Evolutionary conservation across 2,113 vertebrate genomes (phyloP), one percentile per base, ranked within the genome.

Genomic region (Sapayoa aenigma): DNA sequence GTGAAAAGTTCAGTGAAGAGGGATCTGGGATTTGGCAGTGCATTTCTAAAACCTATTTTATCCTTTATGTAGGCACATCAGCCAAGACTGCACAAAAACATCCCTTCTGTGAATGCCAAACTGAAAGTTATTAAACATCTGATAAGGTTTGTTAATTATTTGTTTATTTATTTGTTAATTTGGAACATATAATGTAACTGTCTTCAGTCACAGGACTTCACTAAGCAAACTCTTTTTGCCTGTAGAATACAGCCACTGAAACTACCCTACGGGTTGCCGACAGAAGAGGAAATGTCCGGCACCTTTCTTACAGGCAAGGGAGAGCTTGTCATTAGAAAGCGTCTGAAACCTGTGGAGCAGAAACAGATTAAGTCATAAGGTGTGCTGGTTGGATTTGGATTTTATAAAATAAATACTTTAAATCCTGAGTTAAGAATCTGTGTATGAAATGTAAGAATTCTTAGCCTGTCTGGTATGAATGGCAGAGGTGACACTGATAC

Each of bases 71-170:
- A 99, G 99, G 97, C 98, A 3, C 97, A 99, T 46, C 92, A 89
- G 17, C 98, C 99, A 39, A 97, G 98, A 60, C 98, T 99, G 81
- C 99, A 99, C 95, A 99, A 99, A 98, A 99, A 99, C 69, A 99
- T 98, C 81, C 98, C 98, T 69, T 98, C 99, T 4, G 98, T 99
- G 93, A 99, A 99, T 72, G 94, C 84, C 87, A 99, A 94, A 58
- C 96, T 99, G 89, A 99, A 99, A 96, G 94, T 98, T 58, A 89
- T 99, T 86, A 99, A 99, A 93, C 99, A 99, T 92, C 98, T 99
- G 74, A 97, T 99, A 72, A 99, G 98, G 99, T 99, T 97, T 97
- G 99, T 98, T 91, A 42, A 44, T 44, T 80, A 9, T 88, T 86
- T 82, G 41, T 65, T 91, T 67, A 50, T 89, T 59, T 74, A 17